Base-by-base conservation (phyloP, 2,113 vertebrate genomes). In the Catharus fuscescens region DNA sequence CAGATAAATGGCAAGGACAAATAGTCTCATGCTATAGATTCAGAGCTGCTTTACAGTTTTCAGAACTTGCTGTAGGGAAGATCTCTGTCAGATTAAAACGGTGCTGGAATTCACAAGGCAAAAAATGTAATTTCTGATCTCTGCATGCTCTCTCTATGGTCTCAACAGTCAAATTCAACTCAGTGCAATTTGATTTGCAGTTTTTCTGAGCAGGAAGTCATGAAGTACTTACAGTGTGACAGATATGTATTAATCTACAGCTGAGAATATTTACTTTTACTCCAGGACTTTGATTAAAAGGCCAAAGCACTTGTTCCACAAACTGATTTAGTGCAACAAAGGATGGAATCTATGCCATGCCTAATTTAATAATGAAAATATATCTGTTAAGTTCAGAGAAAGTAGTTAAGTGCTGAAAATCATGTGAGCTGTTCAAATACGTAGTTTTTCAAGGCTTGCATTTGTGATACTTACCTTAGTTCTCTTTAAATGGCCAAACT, bases 81-180 rank as follows among this genome's bases (percentile, higher is more conserved):
- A 74, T 81, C 42, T 66, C 67, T 64, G 42, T 74, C 60, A 88
- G 64, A 91, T 86, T 61, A 45, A 65, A 91, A 80, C 24, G 34
- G 42, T 60, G 26, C 38, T 80, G 77, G 36, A 91, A 96, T 50
- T 86, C 64, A 32, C 19, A 19, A 86, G 69, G 67, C 67, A 84
- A 45, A 88, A 61, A 82, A 90, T 45, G 67, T 85, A 48, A 80
- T 95, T 94, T 92, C 57, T 95, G 78, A 60, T 92, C 70, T 82
- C 82, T 86, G 90, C 59, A 59, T 87, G 73, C 16, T 66, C 14
- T 54, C 36, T 67, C 2, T 53, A 10, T 25, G 50, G 15, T 76
- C 31, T 66, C 40, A 74, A 60, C 17, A 88, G 71, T 65, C 25
- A 73, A 90, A 74, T 77, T 82, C 42, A 81, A 44, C 25, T 23